phyloP scores from a whole-genome alignment of 2,888 invertebrate species.

The Stenotaenia linearis region DNA sequence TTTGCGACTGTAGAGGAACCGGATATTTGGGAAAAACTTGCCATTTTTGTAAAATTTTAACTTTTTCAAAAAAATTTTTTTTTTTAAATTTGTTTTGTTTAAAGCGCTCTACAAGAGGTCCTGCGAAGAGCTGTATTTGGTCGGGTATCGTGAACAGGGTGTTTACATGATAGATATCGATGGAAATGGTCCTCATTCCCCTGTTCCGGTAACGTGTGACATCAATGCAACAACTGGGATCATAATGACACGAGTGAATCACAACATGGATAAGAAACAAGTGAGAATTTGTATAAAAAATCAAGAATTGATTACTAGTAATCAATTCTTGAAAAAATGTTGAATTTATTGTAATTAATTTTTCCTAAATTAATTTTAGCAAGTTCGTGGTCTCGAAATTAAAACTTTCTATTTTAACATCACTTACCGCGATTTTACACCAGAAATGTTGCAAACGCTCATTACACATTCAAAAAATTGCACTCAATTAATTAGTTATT shows the following conservation, averaged over 20 bases:
- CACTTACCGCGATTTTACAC: conserved; percentile 79
- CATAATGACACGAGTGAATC: conserved; percentile 81
- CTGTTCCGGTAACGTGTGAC: conserved; percentile 85
- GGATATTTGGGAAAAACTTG: conserved; percentile 91
- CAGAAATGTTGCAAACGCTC: conserved; percentile 83
- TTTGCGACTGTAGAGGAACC: conserved; percentile 83
- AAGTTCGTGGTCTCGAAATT: not conserved
- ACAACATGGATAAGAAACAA: conserved; percentile 83
- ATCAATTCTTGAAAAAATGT: not conserved
- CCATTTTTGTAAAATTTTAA: conserved; percentile 61
- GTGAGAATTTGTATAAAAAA: no score
- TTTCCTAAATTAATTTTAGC: not conserved
- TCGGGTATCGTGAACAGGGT: conserved; percentile 82
- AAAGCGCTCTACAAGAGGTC: conserved; percentile 79
- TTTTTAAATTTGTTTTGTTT: conserved; percentile 36
- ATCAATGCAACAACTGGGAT: conserved; percentile 78
- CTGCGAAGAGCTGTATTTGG: conserved; percentile 81
- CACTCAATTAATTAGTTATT: conserved; percentile 81
- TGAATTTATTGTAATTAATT: not conserved
- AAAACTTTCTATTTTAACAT: conserved; percentile 76
- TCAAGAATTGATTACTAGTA: no score
- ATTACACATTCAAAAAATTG: conserved; percentile 84
- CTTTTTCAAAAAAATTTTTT: not conserved
- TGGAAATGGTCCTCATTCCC: conserved; percentile 85
- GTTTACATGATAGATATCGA: conserved; percentile 91